phyloP scores from a whole-genome alignment of 2,113 vertebrate genomes.

The Benthochromis sp. region DNA sequence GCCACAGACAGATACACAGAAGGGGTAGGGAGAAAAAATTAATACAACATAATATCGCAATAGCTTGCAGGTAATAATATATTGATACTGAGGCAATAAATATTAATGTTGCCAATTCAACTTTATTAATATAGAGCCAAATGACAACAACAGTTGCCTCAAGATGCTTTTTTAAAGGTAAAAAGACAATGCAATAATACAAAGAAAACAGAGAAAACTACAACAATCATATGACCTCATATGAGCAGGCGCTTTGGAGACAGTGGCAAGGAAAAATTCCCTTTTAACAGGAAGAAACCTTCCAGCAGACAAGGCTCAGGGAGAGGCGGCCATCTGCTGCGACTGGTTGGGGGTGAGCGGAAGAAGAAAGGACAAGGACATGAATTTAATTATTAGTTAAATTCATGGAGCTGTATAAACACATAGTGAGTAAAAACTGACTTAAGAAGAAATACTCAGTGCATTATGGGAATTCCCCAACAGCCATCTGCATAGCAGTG shows the following conservation, averaged over 20 bases:
- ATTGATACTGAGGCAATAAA: background rate
- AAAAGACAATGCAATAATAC: background rate
- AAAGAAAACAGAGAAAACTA: background rate
- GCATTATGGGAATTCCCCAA: background rate
- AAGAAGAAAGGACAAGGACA: no score
- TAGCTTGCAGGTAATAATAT: background rate
- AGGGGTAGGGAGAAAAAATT: background rate
- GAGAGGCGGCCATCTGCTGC: fast-evolving
- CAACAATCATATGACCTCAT: background rate
- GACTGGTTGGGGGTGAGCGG: background rate
- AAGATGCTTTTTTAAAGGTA: background rate
- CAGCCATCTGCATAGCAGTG: background rate
- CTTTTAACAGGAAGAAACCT: background rate
- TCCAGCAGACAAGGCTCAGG: background rate
- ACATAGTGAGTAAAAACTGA: background rate
- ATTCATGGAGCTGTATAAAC: background rate
- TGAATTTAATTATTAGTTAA: background rate
- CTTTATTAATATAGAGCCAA: background rate
- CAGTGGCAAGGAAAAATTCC: background rate
- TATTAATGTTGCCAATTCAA: background rate
- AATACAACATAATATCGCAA: background rate
- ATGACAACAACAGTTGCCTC: background rate
- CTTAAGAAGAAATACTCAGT: background rate
- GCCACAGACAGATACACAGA: background rate
- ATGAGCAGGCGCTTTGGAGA: background rate